A percentile compares a stretch with the other conserved stretches of the same genome.
phyloP scores from a whole-genome alignment of 2,113 vertebrate species.

The Python bivittatus region DNA sequence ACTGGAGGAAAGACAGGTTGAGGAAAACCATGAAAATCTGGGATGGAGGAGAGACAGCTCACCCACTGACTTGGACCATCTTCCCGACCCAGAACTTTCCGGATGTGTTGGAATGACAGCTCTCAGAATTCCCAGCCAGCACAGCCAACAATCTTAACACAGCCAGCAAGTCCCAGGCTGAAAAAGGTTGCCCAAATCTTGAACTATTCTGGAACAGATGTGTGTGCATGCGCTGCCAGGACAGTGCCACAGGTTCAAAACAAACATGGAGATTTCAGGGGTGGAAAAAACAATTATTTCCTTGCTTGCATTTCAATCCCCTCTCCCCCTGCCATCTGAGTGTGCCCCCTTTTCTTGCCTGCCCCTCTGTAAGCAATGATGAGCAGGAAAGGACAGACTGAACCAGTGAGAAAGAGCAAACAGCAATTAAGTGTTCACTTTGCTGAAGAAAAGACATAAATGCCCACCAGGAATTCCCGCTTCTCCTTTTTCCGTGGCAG shows the following conservation, averaged over 20 bases:
- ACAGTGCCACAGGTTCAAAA: neutral
- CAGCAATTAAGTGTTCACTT: neutral
- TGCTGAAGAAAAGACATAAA: neutral
- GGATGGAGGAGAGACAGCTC: neutral
- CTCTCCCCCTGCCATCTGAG: neutral
- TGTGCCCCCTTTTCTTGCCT: neutral
- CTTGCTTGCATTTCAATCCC: neutral
- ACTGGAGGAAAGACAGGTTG: neutral
- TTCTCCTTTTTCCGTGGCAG: conserved; percentile 88
- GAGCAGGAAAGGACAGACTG: neutral
- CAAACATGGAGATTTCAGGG: neutral
- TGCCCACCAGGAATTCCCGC: conserved; percentile 90
- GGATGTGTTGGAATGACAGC: neutral
- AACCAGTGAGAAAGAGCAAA: neutral
- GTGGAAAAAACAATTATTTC: neutral
- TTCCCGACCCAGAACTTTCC: neutral
- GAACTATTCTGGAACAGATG: neutral
- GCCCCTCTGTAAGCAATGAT: neutral
- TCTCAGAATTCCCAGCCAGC: neutral
- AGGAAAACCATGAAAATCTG: neutral
- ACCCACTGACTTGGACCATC: neutral
- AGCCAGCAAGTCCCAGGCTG: neutral
- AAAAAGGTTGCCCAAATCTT: neutral
- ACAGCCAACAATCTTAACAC: neutral
- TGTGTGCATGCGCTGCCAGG: neutral